These are phyloP conservation scores for Pangasius djambal DNA, from an alignment of 2,797 vertebrate species.

Conservation along the genomic window DNA sequence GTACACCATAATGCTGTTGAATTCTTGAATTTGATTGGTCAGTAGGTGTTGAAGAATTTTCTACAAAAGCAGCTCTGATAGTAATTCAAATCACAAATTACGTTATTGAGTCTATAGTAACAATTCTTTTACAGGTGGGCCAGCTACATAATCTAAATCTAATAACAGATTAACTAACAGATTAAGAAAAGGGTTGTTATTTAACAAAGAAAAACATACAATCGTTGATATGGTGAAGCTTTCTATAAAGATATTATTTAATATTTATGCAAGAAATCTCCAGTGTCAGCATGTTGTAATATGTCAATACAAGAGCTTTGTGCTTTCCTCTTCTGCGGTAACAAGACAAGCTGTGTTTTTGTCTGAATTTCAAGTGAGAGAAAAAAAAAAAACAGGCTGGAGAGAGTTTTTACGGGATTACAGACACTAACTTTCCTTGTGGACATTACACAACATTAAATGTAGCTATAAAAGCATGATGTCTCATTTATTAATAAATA, in stretches of 20 bases:
- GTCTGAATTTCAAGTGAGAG: neutral
- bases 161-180: neutral
- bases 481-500: neutral
- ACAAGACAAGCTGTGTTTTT: neutral
- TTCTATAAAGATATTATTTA: neutral
- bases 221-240: neutral
- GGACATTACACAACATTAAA: neutral
- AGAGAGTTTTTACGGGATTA: neutral
- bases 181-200: neutral
- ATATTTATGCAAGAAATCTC: neutral
- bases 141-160: neutral
- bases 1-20: neutral
- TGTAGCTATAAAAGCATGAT: neutral
- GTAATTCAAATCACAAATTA: neutral
- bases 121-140: neutral
- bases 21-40: neutral
- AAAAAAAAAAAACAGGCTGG: neutral
- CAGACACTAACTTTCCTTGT: neutral
- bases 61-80: neutral
- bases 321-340: neutral
- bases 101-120: neutral
- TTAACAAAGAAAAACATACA: neutral
- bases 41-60: neutral
- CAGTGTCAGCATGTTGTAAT: neutral
- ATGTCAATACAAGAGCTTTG: neutral